Percentiles rank a stretch among this genome's conserved stretches.
These are phyloP conservation scores for Chondrilla cf. caribensis DNA, from an alignment of 37 sponge, comb jelly and placozoan species.

Conservation along the genomic window DNA sequence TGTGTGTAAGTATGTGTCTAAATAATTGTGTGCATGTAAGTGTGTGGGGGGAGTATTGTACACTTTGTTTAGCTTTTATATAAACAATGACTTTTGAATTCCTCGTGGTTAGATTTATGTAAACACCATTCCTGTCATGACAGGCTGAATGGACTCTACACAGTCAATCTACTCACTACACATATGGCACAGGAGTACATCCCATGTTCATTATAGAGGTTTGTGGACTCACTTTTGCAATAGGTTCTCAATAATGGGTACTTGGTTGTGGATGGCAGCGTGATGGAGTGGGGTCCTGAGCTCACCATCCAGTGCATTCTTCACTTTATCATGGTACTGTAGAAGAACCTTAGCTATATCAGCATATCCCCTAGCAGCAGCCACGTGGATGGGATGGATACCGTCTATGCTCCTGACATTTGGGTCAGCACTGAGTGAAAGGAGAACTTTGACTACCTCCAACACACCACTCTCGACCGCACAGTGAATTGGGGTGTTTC, in stretches of 20 bases:
- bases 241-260: slow-evolving; percentile 74
- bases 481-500: slow-evolving; percentile 69
- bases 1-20: too few relatives aligned
- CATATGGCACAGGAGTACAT: too few relatives aligned
- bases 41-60: too few relatives aligned
- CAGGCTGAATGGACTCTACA: too few relatives aligned
- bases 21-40: too few relatives aligned
- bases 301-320: slow-evolving; percentile 34
- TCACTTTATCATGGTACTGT: background rate
- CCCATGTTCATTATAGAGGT: too few relatives aligned
- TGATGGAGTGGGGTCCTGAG: slow-evolving; percentile 77
- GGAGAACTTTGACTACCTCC: slow-evolving; percentile 59
- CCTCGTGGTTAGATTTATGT: too few relatives aligned
- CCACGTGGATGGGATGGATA: slow-evolving; percentile 77
- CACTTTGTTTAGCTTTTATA: too few relatives aligned
- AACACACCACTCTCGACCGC: slow-evolving; percentile 74
- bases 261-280: slow-evolving; percentile 77
- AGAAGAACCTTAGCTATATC: slow-evolving; percentile 66
- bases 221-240: slow-evolving; percentile 67
- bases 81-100: too few relatives aligned
- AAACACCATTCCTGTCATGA: too few relatives aligned
- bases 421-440: slow-evolving; percentile 46
- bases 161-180: too few relatives aligned
- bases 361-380: slow-evolving; percentile 69
- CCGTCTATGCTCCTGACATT: slow-evolving; percentile 43